Base-by-base conservation (phyloP, 2,888 invertebrate species). In the Spisula subtruncata region DNA sequence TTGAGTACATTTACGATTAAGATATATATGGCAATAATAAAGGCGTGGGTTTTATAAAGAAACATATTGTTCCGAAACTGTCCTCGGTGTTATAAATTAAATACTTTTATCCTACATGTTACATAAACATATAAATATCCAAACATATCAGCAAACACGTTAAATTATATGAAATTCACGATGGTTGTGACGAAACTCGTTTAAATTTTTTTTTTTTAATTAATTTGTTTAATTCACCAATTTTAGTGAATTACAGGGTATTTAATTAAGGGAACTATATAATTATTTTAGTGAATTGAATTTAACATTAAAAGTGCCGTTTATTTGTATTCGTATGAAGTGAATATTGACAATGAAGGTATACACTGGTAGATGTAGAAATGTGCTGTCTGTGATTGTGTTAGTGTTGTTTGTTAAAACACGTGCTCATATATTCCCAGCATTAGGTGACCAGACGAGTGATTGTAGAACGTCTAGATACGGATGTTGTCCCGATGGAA, bases 401-500 rank as follows among this genome's bases (percentile, higher is more conserved):
- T 14, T 35, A 16, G 46, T 80, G 51, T 29, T 81, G 25, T n/a
- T 86, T 10, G 8, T 18, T 32, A 29, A 80, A 51, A 20, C 16
- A 79, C 54, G 35, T n/a, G 25, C n/a, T 32, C 80, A 54, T 86
- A 20, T 60, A 8, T 46, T 89, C 87, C n/a, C 85, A 92, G 92
- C 92, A 16, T 60, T 92, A 0, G 91, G 90, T 79, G 93, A 92
- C 86, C 83, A 87, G 35, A 71, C 81, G 12, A 85, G 83, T 14
- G 84, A 71, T 66, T 97, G 97, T 92, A 95, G 95, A 46, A 95
- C 91, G 71, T 96, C 97, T 6, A 95, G 95, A 81, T 97, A 96
- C 95, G 97, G 97, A 18, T 97, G 97, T 94, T 97, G 97, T 94
- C 97, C 97, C 2, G 97, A 97, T 92, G 96, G 97, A 51, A 94